Evolutionary conservation across 2,888 invertebrate genomes (phyloP), one percentile per base, ranked within the genome.

Genomic region (Dryobota labecula): DNA sequence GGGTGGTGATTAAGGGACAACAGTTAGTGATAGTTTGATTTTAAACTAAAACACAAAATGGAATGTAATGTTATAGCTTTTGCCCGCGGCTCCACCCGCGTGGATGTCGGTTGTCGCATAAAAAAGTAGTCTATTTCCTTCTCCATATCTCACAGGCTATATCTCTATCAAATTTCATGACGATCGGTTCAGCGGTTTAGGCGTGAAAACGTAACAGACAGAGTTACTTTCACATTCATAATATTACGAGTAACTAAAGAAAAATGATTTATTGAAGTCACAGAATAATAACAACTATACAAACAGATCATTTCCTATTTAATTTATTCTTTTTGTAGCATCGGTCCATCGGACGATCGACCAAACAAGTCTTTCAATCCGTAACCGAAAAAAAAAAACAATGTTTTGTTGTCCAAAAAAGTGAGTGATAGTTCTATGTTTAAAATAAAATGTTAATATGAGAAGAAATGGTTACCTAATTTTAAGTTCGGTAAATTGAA

Each of bases 211-310:
- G n/a, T n/a, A n/a, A n/a, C n/a, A n/a, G n/a, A n/a, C n/a, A n/a
- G n/a, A n/a, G n/a, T n/a, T n/a, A n/a, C n/a, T n/a, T n/a, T n/a
- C n/a, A n/a, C n/a, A n/a, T n/a, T n/a, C n/a, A n/a, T n/a, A n/a
- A n/a, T n/a, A n/a, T n/a, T n/a, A n/a, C n/a, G n/a, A 58, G 67
- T 58, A 61, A 54, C 62, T 43, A n/a, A 67, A 70, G 6, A 63
- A 62, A 13, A 24, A n/a, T 6, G 1, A 0, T 2, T 36, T 9
- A 60, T 15, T 33, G 11, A 7, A 49, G 1, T 15, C 2, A 11
- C 38, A 0, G 18, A 24, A 20, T 18, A 58, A 11, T 45, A 9
- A 45, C 0, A 45, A 45, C 27, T 24, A 41, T 38, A 64, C 7
- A 63, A 30, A 30, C n/a, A 30, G 30, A 38, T 11, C 0, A 38